Conservation (phyloP, 2,113 vertebrate species). For the Cichladusa arquata region DNA sequence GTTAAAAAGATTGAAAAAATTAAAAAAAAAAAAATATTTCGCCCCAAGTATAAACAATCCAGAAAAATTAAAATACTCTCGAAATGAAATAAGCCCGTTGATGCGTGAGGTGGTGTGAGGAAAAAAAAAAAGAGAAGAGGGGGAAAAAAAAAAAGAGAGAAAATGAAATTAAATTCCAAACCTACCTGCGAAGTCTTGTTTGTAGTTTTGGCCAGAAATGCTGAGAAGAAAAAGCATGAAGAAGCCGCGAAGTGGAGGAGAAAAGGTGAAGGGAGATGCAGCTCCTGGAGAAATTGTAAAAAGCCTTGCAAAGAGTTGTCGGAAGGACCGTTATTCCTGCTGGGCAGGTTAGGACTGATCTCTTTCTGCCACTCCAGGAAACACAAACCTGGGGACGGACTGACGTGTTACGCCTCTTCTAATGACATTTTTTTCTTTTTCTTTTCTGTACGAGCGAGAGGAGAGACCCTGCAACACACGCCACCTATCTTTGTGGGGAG, state of each 20-base stretch:
- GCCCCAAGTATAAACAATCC: neutral
- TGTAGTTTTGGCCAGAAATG: conserved; percentile 84
- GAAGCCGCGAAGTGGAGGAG: conserved; percentile 84
- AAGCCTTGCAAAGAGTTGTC: conserved; percentile 91
- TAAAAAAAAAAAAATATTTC: neutral
- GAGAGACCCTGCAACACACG: conserved; percentile 97
- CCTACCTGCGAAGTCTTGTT: conserved; percentile 89
- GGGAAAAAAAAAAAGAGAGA: neutral
- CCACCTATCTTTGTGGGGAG: conserved; percentile 99
- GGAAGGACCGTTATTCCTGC: conserved; percentile 98
- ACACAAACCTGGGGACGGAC: conserved; percentile 99
- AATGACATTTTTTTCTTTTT: conserved; percentile 99
- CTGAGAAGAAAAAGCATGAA: conserved; percentile 84
- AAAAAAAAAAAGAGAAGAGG: neutral
- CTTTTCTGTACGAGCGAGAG: conserved; percentile 89
- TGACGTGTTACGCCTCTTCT: conserved; percentile 99
- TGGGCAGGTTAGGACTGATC: conserved; percentile 99
- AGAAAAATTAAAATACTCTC: neutral
- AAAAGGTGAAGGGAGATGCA: conserved; percentile 82
- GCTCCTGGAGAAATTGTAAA: conserved; percentile 90
- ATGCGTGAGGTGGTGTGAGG: neutral
- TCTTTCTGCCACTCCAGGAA: conserved; percentile 99
- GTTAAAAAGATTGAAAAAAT: neutral
- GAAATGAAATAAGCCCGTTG: conserved; percentile 10
- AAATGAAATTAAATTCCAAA: conserved; percentile 70